phyloP scores from a whole-genome alignment of 1,140 invertebrate species.

The Drosophila guanche region DNA sequence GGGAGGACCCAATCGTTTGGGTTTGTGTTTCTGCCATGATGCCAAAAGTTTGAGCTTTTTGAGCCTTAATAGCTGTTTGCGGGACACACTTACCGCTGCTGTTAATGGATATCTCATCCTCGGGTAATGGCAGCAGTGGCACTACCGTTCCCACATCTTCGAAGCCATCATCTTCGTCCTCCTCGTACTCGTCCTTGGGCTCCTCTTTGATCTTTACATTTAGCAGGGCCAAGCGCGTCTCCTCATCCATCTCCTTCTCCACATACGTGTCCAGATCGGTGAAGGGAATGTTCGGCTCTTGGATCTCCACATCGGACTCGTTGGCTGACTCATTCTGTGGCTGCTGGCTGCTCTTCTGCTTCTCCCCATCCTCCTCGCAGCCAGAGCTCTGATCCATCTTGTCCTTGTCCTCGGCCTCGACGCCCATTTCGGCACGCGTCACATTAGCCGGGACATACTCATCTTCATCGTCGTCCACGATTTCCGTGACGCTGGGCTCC shows the following conservation, averaged over 20 bases:
- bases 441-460: conserved; percentile 76
- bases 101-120: conserved; percentile 78
- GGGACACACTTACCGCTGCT: conserved; percentile 75
- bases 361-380: conserved; percentile 6
- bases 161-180: conserved; percentile 85
- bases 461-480: conserved; percentile 82
- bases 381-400: conserved; percentile 12
- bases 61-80: conserved; percentile 17
- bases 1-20: conserved; percentile 74
- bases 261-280: conserved; percentile 84
- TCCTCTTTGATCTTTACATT: conserved; percentile 82
- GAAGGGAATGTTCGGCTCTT: conserved; percentile 82
- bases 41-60: conserved; percentile 12
- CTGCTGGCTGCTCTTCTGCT: conserved; percentile 28
- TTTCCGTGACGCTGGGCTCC: conserved; percentile 81
- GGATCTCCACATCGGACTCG: conserved; percentile 82
- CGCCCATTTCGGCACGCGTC: conserved; percentile 46
- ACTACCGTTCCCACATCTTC: conserved; percentile 84
- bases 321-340: conserved; percentile 73
- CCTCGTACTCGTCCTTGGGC: conserved; percentile 79
- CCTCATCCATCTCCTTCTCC: conserved; percentile 81
- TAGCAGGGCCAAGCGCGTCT: conserved; percentile 39
- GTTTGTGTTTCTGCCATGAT: conserved; percentile 74
- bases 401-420: conserved; percentile 42
- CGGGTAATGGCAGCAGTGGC: conserved; percentile 55